Base-by-base conservation (phyloP, 2,113 vertebrate species). In the Illadopsis cleaveri region DNA sequence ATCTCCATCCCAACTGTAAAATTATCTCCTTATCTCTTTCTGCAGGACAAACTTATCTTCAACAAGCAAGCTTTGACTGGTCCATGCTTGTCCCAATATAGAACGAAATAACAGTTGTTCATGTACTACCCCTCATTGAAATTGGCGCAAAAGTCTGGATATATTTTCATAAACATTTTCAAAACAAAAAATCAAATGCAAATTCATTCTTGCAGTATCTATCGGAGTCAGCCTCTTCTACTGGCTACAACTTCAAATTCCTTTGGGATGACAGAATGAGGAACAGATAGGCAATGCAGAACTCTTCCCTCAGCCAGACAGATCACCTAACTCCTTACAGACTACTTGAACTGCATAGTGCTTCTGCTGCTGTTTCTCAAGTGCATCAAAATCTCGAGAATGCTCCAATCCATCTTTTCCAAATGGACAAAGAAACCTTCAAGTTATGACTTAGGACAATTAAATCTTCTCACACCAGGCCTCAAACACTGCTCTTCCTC, bases 21-120 rank as follows among this genome's bases (percentile, higher is more conserved):
- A 38, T 94, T 70, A 62, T 51, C 10, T 92, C 24, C 19, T 54
- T 51, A 78, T 79, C 30, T 90, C 40, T 17, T 97, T 90, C 30
- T 54, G 44, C 35, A 89, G 58, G 35, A 83, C 9, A 62, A 93
- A 81, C 71, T 69, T 35, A 35, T 35, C 56, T 58, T 86, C 64
- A 89, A 57, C n/a, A 58, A 73, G 50, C 56, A 93, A 33, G 28
- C 50, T 73, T 24, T 80, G 23, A 73, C 24, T 16, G 15, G 75
- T 21, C 35, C 25, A 27, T 3, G 4, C 33, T 72, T 90, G 62
- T 80, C 18, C 38, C 80, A 81, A 14, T 83, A 86, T 3, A 35
- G 23, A 79, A 42, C 17, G 10, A 69, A 64, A 57, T 21, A 27
- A n/a, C 0, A 35, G 37, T 71, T 87, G 54, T 28, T 11, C 7